phyloP scores from a whole-genome alignment of 2,888 invertebrate species.

The Amphipoea oculea region DNA sequence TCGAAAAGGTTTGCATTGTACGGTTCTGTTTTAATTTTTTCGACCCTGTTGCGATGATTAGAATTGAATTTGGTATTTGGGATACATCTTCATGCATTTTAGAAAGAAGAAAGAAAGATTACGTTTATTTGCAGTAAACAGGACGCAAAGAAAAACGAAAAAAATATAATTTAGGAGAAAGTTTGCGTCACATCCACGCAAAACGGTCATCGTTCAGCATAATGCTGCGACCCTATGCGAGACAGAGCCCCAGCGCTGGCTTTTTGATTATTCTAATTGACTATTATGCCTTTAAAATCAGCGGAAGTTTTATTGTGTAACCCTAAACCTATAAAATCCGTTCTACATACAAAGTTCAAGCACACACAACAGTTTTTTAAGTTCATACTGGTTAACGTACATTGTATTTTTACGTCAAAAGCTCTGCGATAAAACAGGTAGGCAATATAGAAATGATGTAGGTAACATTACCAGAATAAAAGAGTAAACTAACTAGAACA shows the following conservation, averaged over 20 bases:
- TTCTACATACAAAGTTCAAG: constrained; percentile 30
- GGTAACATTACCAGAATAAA: constrained; percentile 64
- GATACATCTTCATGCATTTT: background rate
- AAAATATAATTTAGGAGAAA: background rate
- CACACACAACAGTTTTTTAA: constrained; percentile 6
- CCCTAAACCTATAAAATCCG: background rate
- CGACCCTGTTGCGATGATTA: background rate
- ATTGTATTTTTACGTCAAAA: constrained; percentile 49
- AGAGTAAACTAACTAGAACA: constrained; percentile 66
- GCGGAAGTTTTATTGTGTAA: background rate
- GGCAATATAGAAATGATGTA: constrained; percentile 52
- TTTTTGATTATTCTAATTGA: background rate
- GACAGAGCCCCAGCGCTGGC: background rate
- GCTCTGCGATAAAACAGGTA: constrained; percentile 27
- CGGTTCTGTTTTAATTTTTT: background rate
- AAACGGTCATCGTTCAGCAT: background rate
- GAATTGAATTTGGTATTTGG: background rate
- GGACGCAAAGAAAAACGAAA: background rate
- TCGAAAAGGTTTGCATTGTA: constrained; percentile 16
- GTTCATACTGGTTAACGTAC: constrained; percentile 14
- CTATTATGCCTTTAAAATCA: background rate
- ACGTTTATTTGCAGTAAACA: background rate
- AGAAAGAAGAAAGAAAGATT: background rate
- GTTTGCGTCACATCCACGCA: background rate
- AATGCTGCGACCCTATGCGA: background rate